phyloP scores from a whole-genome alignment of 2,888 invertebrate species.

The Eumacrocentrus americanus region DNA sequence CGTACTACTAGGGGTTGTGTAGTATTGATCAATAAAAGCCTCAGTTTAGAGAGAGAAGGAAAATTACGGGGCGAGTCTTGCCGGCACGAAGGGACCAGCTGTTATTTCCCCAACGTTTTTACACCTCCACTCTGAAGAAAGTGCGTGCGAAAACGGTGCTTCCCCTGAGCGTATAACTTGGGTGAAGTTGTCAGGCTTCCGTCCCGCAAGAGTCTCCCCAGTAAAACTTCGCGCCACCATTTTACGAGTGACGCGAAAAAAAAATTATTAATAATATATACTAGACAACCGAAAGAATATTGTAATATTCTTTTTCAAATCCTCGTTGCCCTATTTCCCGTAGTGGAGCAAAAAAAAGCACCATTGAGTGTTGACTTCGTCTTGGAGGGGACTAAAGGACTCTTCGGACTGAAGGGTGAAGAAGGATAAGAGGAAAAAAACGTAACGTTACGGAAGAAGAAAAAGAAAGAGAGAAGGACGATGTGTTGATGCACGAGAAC shows the following conservation, averaged over 20 bases:
- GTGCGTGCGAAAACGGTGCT: not conserved
- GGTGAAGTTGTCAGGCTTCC: not conserved
- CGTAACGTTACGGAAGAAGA: not conserved
- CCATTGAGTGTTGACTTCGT: not conserved
- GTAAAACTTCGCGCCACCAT: not conserved
- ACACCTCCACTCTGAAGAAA: constrained; percentile 34
- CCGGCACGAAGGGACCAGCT: constrained; percentile 53
- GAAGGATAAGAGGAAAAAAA: not conserved
- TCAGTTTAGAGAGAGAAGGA: constrained; percentile 6
- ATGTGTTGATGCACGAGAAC: not conserved
- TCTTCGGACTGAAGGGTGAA: not conserved
- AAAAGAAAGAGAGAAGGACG: not conserved
- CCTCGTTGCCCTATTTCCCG: too few relatives aligned
- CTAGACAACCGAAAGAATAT: too few relatives aligned
- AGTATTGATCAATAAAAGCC: constrained; percentile 19
- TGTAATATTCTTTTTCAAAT: too few relatives aligned
- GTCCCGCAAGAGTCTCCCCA: not conserved
- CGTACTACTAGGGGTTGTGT: constrained; percentile 12
- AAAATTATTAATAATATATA: not conserved
- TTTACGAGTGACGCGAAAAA: not conserved
- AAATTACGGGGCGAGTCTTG: constrained; percentile 50
- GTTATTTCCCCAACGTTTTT: constrained; percentile 55
- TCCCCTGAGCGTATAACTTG: not conserved
- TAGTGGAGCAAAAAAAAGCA: too few relatives aligned
- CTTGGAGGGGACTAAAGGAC: too few relatives aligned